Conservation (phyloP, 2,888 invertebrate genomes). For the Bugulina stolonifera region DNA sequence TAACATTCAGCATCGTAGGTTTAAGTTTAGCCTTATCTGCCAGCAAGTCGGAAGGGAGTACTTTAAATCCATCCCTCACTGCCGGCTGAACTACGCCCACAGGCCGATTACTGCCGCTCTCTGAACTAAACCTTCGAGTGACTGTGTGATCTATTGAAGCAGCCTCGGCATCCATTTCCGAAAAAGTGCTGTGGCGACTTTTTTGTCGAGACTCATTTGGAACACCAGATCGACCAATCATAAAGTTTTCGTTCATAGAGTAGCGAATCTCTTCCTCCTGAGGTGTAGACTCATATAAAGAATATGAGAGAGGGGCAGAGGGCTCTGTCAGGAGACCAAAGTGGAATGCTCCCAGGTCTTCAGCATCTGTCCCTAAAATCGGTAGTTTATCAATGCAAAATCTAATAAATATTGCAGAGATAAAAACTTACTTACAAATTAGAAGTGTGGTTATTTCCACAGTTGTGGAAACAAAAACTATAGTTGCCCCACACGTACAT, state of each 20-base stretch:
- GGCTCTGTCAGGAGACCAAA: background rate
- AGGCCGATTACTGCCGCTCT: background rate
- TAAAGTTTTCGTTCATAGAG: background rate
- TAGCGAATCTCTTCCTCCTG: background rate
- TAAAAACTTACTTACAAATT: too few relatives aligned
- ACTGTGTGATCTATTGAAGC: background rate
- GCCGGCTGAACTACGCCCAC: conserved; percentile 12
- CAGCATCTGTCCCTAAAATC: background rate
- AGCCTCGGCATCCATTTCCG: background rate
- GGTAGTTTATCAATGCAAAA: background rate
- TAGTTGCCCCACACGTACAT: too few relatives aligned
- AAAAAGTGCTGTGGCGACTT: background rate
- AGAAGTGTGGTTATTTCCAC: too few relatives aligned
- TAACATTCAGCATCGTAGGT: background rate
- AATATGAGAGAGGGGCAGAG: background rate
- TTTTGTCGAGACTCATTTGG: background rate
- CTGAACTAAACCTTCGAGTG: background rate
- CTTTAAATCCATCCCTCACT: conserved; percentile 18
- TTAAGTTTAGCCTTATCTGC: background rate
- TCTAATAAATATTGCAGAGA: too few relatives aligned
- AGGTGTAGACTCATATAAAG: background rate
- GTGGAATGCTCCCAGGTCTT: conserved; percentile 1
- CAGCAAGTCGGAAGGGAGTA: background rate
- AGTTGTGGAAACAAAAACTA: too few relatives aligned
- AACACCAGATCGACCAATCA: conserved; percentile 1